Evolutionary conservation across 2,113 vertebrate species (phyloP).

Genomic region (Thamnophis sirtalis): DNA sequence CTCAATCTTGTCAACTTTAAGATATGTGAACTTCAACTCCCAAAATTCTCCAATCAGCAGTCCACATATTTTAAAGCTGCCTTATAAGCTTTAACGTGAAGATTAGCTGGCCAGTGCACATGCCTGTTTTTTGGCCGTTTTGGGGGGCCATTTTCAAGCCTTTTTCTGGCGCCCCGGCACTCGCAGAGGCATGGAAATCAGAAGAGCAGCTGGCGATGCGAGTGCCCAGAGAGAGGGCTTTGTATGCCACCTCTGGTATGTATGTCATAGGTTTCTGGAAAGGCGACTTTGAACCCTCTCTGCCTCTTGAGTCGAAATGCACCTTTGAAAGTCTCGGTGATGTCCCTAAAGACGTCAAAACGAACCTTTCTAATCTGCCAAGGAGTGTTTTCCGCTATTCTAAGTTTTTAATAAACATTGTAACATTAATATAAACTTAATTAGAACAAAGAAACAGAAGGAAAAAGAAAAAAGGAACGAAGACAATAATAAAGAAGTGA

Average conservation of each 20-base stretch:
- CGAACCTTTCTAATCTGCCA: too few species aligned
- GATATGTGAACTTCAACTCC: background rate
- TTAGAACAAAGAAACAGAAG: background rate
- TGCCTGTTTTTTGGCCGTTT: too few species aligned
- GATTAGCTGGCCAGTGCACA: too few species aligned
- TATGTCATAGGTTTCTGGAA: background rate
- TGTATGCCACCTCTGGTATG: too few species aligned
- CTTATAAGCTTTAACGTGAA: too few species aligned
- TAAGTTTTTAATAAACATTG: background rate
- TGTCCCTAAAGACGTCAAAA: background rate
- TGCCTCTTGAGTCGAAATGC: background rate
- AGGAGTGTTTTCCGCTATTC: too few species aligned
- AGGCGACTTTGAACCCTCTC: background rate
- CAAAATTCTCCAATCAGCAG: background rate
- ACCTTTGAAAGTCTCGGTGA: background rate
- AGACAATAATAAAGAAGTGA: background rate
- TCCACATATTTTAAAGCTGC: background rate
- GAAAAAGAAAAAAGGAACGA: background rate
- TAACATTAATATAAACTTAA: background rate
- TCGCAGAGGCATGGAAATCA: too few species aligned
- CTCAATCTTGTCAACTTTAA: background rate
- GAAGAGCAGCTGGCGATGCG: too few species aligned
- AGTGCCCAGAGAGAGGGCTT: too few species aligned
- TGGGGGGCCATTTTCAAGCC: too few species aligned
- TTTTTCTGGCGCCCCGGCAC: too few species aligned